phyloP scores from a whole-genome alignment of 2,888 invertebrate genomes.

The Polylopha cassiicola region DNA sequence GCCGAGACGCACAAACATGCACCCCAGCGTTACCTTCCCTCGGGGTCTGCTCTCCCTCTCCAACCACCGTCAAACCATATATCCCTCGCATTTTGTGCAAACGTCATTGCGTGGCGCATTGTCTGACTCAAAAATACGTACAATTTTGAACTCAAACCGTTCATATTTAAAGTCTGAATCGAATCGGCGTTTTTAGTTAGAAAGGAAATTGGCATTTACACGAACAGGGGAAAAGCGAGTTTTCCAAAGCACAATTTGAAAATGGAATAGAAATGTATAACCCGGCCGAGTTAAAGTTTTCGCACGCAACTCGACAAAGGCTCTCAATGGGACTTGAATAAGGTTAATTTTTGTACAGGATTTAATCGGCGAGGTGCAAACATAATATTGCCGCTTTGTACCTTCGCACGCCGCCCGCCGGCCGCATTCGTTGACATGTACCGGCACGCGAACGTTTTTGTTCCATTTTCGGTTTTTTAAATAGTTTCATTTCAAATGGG shows the following conservation, averaged over 20 bases:
- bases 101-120: slow-evolving; percentile 76
- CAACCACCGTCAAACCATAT: slow-evolving; percentile 32
- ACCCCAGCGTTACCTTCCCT: slow-evolving; percentile 59
- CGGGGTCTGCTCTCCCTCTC: slow-evolving; percentile 42
- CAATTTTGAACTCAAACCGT: slow-evolving; percentile 37
- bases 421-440: slow-evolving; percentile 69
- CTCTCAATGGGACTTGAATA: slow-evolving; percentile 29
- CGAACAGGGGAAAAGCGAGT: slow-evolving; percentile 71
- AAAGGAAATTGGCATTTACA: slow-evolving; percentile 75
- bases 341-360: slow-evolving; percentile 31
- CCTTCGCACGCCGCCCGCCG: slow-evolving; percentile 48
- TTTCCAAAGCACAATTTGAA: slow-evolving; percentile 70
- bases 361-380: slow-evolving; percentile 28
- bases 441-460: slow-evolving; percentile 73
- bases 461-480: slow-evolving; percentile 53
- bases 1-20: slow-evolving; percentile 53
- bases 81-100: slow-evolving; percentile 52
- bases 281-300: slow-evolving; percentile 40
- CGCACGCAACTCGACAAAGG: slow-evolving; percentile 10
- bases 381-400: slow-evolving; percentile 43
- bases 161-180: slow-evolving; percentile 36
- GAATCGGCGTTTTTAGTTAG: slow-evolving; percentile 30
- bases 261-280: slow-evolving; percentile 60
- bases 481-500: slow-evolving; percentile 47
- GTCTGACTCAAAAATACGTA: slow-evolving; percentile 43